phyloP scores from a whole-genome alignment of 2,888 invertebrate species.

The Eupithecia dodoneata region DNA sequence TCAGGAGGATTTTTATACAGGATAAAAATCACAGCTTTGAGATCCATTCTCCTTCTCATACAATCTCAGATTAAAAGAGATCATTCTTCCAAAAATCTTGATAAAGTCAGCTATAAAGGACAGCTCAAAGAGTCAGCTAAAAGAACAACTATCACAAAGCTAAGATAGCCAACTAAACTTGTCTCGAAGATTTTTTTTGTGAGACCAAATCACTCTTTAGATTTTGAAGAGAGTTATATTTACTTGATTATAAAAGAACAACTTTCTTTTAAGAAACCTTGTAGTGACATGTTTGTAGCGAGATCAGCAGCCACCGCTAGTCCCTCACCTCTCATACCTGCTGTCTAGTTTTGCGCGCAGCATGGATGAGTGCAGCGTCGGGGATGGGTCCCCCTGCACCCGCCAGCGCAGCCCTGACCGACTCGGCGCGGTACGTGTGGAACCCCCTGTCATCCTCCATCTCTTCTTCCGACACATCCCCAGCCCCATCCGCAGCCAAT shows the following conservation, averaged over 20 bases:
- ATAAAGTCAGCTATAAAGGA: not conserved
- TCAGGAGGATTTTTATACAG: too few species aligned
- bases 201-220: not conserved
- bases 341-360: conserved; percentile 97
- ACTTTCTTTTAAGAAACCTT: not conserved
- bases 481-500: conserved; percentile 90
- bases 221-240: not conserved
- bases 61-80: not conserved
- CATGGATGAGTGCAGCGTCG: conserved; percentile 99
- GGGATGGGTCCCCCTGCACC: conserved; percentile 95
- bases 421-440: conserved; percentile 84
- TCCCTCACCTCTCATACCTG: conserved; percentile 92
- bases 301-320: conserved; percentile 68
- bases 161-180: not conserved
- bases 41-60: not conserved
- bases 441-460: conserved; percentile 77
- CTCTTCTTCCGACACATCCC: conserved; percentile 86
- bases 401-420: conserved; percentile 89
- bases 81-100: not conserved
- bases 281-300: not conserved
- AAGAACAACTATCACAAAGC: not conserved
- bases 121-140: too few species aligned
- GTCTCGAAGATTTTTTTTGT: not conserved
- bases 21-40: not conserved
- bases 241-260: not conserved